Evolutionary conservation across 2,888 invertebrate genomes (phyloP).

Genomic region (Venustoraphidia nigricollis): DNA sequence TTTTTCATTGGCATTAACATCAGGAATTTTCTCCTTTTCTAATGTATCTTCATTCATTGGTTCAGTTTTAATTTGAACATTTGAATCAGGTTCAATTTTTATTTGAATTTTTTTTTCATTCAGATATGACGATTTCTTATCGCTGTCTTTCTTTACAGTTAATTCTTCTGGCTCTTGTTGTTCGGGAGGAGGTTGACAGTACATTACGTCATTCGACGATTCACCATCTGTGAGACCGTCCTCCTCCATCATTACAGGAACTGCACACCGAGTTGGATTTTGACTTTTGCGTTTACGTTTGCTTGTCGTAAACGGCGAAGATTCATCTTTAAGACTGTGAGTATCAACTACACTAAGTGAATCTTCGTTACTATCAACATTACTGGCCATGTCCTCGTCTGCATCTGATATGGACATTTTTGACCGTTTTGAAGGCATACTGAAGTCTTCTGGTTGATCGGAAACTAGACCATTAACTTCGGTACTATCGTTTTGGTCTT

Average conservation of each 20-base stretch:
- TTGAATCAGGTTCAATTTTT: background rate
- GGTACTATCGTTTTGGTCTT: conserved; percentile 23
- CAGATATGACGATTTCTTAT: background rate
- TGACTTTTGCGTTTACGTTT: conserved; percentile 78
- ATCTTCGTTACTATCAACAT: conserved; percentile 50
- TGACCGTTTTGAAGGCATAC: conserved; percentile 46
- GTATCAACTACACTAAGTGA: conserved; percentile 37
- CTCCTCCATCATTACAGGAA: conserved; percentile 34
- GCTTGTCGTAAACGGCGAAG: conserved; percentile 39
- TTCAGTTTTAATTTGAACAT: conserved; percentile 11
- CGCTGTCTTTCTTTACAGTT: conserved; percentile 12
- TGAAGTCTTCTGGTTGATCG: conserved; percentile 54
- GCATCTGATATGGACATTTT: conserved; percentile 37
- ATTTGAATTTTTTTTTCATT: background rate
- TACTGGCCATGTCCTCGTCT: conserved; percentile 39
- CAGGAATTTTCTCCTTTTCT: conserved; percentile 28
- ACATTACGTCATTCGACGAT: conserved; percentile 38
- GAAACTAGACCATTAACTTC: conserved; percentile 23
- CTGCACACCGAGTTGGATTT: conserved; percentile 71
- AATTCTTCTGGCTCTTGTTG: conserved; percentile 14
- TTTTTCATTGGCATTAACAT: conserved; percentile 28
- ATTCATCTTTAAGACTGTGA: conserved; percentile 37
- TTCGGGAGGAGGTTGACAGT: conserved; percentile 17
- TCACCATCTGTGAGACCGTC: conserved; percentile 42
- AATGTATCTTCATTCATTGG: conserved; percentile 20